phyloP scores from a whole-genome alignment of 2,888 invertebrate genomes.

The Hydraecia micacea region DNA sequence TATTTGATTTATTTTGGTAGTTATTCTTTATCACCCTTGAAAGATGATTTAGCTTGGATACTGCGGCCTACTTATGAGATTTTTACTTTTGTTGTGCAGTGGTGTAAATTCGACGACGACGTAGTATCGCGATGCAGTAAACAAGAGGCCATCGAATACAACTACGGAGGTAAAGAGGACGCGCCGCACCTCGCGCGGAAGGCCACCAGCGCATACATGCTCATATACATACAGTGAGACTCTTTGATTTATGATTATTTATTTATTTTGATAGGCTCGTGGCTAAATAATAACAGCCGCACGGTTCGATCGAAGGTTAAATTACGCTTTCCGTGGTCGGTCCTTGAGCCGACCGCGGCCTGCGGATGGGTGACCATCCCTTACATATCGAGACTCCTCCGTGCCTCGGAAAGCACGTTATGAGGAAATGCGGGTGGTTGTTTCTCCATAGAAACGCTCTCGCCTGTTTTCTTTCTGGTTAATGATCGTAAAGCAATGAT shows the following conservation, averaged over 20 bases:
- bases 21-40: not conserved
- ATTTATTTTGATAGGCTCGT: too few relatives aligned
- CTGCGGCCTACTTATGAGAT: not conserved
- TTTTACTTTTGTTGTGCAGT: constrained; percentile 86
- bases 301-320: too few relatives aligned
- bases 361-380: too few relatives aligned
- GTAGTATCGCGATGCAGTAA: constrained; percentile 99
- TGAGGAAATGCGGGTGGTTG: too few relatives aligned
- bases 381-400: too few relatives aligned
- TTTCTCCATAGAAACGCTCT: too few relatives aligned
- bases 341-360: too few relatives aligned
- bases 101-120: constrained; percentile 99
- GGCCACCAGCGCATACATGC: constrained; percentile 99
- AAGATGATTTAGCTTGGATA: not conserved
- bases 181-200: constrained; percentile 96
- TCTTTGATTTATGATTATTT: not conserved
- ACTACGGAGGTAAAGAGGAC: constrained; percentile 99
- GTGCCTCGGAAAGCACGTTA: too few relatives aligned
- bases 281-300: too few relatives aligned
- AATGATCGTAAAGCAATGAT: too few relatives aligned
- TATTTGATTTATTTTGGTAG: constrained; percentile 32
- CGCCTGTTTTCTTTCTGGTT: too few relatives aligned
- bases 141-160: constrained; percentile 98
- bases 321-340: too few relatives aligned
- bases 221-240: constrained; percentile 96